Percentiles rank a stretch among this genome's conserved stretches.
These are phyloP conservation scores for Sinocyclocheilus maitianheensis DNA, from an alignment of 2,113 vertebrate genomes.

Conservation along the genomic window DNA sequence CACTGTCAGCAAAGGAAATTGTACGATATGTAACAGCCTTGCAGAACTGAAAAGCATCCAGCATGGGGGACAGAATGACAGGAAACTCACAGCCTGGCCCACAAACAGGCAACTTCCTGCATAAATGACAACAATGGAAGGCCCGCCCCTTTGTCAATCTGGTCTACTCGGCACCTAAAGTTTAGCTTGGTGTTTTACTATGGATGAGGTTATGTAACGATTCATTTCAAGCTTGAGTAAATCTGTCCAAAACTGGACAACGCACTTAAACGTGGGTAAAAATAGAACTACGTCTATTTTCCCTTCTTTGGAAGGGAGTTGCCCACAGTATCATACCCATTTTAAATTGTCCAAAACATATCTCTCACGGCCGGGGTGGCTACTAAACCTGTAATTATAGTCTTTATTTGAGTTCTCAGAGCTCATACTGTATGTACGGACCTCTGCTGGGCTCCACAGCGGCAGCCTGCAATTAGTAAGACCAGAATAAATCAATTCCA, in stretches of 20 bases:
- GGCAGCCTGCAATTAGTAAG: conserved; percentile 36
- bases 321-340: not conserved
- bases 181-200: not conserved
- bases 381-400: conserved; percentile 26
- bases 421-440: not conserved
- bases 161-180: conserved; percentile 1
- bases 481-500: conserved; percentile 45
- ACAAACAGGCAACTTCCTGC: conserved; percentile 39
- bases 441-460: conserved; percentile 11
- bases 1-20: too few species aligned
- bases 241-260: conserved; percentile 11
- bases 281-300: conserved; percentile 5
- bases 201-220: conserved; percentile 7
- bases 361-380: conserved; percentile 14
- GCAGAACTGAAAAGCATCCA: not conserved
- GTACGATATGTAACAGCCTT: not conserved
- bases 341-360: conserved; percentile 32
- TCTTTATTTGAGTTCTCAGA: conserved; percentile 9
- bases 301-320: conserved; percentile 25
- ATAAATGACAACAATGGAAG: conserved; percentile 44
- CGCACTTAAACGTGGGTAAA: not conserved
- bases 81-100: conserved; percentile 30
- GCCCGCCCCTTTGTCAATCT: not conserved
- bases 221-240: conserved; percentile 18
- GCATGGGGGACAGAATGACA: not conserved